These are phyloP conservation scores for Sebastes flavidus DNA, from an alignment of 2,797 vertebrate genomes.

Conservation along the genomic window DNA sequence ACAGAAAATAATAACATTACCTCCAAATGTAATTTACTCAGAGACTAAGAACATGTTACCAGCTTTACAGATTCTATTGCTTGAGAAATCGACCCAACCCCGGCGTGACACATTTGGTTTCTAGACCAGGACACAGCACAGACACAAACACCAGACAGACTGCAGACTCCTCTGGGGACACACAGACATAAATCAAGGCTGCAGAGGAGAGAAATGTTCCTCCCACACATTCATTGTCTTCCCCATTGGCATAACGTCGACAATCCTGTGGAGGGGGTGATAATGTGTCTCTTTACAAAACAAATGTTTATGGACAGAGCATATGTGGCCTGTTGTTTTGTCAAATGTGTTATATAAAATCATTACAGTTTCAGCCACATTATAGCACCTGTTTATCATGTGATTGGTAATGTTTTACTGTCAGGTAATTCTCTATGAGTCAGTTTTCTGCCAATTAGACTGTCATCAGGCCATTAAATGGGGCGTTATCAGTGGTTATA, in stretches of 20 bases:
- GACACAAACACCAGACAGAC: background rate
- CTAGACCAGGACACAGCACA: background rate
- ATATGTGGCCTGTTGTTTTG: background rate
- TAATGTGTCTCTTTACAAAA: background rate
- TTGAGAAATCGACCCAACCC: background rate
- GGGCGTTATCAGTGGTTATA: too few species aligned
- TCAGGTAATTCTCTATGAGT: background rate
- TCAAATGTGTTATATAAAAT: background rate
- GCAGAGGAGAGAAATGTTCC: background rate
- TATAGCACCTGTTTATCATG: background rate
- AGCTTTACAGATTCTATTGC: background rate
- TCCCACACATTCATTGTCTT: constrained; percentile 10
- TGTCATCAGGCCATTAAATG: too few species aligned
- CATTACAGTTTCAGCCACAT: background rate
- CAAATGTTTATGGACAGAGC: background rate
- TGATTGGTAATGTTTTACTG: background rate
- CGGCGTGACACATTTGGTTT: background rate
- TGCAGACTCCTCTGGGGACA: constrained; percentile 36
- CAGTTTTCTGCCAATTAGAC: too few species aligned
- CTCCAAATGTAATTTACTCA: background rate
- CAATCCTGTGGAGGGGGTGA: background rate
- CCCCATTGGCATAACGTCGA: background rate
- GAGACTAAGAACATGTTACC: background rate
- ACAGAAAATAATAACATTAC: background rate
- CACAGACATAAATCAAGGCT: constrained; percentile 21